A percentile compares a stretch with the other conserved stretches of the same genome.
phyloP scores from a whole-genome alignment of 2,113 vertebrate species.

The Zosterops pallidus region DNA sequence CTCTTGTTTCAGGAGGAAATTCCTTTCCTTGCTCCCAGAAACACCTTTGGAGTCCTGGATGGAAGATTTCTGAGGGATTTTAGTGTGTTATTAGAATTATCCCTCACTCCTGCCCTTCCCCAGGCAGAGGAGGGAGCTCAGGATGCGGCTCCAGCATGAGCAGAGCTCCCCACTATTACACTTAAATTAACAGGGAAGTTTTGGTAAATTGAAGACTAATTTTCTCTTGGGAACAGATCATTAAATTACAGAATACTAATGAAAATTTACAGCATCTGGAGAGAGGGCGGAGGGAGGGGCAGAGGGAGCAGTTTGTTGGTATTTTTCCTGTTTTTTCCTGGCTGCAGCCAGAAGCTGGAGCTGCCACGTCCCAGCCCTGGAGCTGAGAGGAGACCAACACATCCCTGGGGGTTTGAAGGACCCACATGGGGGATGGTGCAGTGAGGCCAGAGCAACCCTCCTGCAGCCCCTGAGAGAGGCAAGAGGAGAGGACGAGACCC shows the following conservation, averaged over 20 bases:
- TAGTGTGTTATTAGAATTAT: not conserved
- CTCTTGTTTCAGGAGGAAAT: not conserved
- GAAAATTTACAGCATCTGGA: slow-evolving; percentile 20
- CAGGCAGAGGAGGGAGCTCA: not conserved
- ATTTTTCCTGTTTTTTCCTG: not conserved
- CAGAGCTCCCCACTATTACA: not conserved
- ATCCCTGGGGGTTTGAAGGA: accelerated
- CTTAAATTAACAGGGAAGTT: slow-evolving; percentile 25
- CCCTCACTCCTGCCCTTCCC: not conserved
- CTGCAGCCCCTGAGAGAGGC: not conserved
- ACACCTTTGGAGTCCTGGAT: not conserved
- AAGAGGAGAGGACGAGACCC: accelerated
- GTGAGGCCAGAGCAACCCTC: not conserved
- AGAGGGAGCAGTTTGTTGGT: not conserved
- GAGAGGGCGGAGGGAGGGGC: not conserved
- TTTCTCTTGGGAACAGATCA: slow-evolving; percentile 42
- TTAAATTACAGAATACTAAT: slow-evolving; percentile 56
- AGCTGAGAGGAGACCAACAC: accelerated
- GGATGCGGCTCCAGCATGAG: not conserved
- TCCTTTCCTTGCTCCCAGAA: slow-evolving; percentile 4
- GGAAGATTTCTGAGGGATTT: not conserved
- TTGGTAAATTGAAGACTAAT: slow-evolving; percentile 47
- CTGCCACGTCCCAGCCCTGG: accelerated
- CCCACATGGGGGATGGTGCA: accelerated
- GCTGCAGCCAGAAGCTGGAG: not conserved